These are phyloP conservation scores for Ostrea edulis DNA, from an alignment of 1,140 invertebrate species.

Conservation along the genomic window DNA sequence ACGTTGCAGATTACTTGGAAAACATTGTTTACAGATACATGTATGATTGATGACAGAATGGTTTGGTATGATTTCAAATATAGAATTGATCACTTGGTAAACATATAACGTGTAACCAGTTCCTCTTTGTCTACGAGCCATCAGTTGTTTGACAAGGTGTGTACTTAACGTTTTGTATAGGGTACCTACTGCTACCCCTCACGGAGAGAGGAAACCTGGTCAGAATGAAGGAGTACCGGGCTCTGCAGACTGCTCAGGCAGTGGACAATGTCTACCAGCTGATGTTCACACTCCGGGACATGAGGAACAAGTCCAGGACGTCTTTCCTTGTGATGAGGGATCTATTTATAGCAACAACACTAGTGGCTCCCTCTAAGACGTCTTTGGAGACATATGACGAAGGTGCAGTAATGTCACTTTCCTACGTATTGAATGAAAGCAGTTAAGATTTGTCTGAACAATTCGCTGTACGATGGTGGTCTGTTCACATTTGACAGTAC, in stretches of 20 bases:
- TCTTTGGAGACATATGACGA: slow-evolving; percentile 73
- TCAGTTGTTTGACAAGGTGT: too few relatives aligned
- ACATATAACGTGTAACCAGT: too few relatives aligned
- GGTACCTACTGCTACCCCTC: slow-evolving; percentile 81
- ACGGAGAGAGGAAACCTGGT: slow-evolving; percentile 79
- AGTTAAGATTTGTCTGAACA: too few relatives aligned
- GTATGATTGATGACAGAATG: too few relatives aligned
- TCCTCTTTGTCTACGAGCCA: too few relatives aligned
- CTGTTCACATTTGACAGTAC: too few relatives aligned
- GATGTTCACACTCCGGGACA: slow-evolving; percentile 69
- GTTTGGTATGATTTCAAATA: too few relatives aligned
- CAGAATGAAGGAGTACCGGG: slow-evolving; percentile 73
- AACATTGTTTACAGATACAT: too few relatives aligned
- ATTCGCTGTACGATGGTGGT: too few relatives aligned
- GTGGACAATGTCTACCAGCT: slow-evolving; percentile 72
- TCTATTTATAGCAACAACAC: slow-evolving; percentile 64
- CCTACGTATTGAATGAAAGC: too few relatives aligned
- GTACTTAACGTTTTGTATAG: slow-evolving; percentile 67
- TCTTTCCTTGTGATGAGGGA: slow-evolving; percentile 72
- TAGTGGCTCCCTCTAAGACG: slow-evolving; percentile 66
- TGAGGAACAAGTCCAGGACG: slow-evolving; percentile 60
- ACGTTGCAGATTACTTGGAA: too few relatives aligned
- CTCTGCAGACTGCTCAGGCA: slow-evolving; percentile 67
- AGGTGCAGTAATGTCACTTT: slow-evolving; percentile 60
- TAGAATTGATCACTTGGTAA: too few relatives aligned